A percentile compares a stretch with the other conserved stretches of the same genome.
Conservation (phyloP, 2,888 invertebrate genomes). For the Leucozona laternaria region DNA sequence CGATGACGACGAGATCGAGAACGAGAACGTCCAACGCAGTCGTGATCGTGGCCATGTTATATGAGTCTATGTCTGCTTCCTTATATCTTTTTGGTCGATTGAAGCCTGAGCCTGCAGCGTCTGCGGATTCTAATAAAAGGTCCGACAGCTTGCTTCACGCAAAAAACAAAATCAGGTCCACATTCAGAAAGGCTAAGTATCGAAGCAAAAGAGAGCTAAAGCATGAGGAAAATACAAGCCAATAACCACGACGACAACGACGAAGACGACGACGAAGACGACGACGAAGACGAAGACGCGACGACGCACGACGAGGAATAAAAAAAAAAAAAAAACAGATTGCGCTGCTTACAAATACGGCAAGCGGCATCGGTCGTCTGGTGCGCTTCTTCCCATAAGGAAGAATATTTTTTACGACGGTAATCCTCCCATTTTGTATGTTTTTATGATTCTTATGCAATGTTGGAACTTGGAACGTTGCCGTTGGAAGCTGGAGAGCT, state of each 20-base stretch:
- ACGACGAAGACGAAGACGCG: slow-evolving; percentile 26
- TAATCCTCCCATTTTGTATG: slow-evolving; percentile 72
- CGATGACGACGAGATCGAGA: neutral
- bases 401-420: slow-evolving; percentile 73
- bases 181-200: slow-evolving; percentile 1
- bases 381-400: slow-evolving; percentile 64
- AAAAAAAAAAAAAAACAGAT: slow-evolving; percentile 44
- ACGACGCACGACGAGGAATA: slow-evolving; percentile 14
- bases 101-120: slow-evolving; percentile 43
- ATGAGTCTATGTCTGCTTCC: slow-evolving; percentile 66
- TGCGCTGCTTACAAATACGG: slow-evolving; percentile 54
- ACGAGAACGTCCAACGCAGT: slow-evolving; percentile 8
- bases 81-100: slow-evolving; percentile 57
- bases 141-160: slow-evolving; percentile 25
- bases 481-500: slow-evolving; percentile 11
- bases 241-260: slow-evolving; percentile 23
- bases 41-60: slow-evolving; percentile 38
- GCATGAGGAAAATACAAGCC: slow-evolving; percentile 8
- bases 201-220: slow-evolving; percentile 24
- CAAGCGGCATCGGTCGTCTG: slow-evolving; percentile 21
- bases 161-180: slow-evolving; percentile 26
- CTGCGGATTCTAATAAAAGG: slow-evolving; percentile 57
- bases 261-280: slow-evolving; percentile 16
- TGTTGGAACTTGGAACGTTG: slow-evolving; percentile 14
- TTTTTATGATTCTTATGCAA: slow-evolving; percentile 74